These are phyloP conservation scores for Anguilla anguilla DNA, from an alignment of 2,797 vertebrate genomes.

Conservation along the genomic window DNA sequence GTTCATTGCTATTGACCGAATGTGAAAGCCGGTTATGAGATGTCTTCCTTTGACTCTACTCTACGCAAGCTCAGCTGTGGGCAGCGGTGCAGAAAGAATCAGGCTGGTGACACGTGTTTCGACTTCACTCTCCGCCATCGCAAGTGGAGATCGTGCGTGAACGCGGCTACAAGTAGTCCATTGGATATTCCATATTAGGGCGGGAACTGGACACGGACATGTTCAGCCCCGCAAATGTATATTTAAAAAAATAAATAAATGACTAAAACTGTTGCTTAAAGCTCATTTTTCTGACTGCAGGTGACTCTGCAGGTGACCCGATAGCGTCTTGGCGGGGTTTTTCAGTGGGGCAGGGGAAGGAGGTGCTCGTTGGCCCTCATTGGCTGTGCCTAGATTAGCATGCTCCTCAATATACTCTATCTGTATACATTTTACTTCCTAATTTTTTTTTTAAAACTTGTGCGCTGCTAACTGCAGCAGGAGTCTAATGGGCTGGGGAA, in stretches of 20 bases:
- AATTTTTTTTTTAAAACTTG: background rate
- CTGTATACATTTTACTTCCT: background rate
- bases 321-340: background rate
- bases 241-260: too few relatives aligned
- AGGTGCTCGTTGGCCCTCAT: background rate
- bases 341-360: background rate
- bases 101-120: background rate
- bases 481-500: conserved; percentile 26
- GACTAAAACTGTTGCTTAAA: too few relatives aligned
- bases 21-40: background rate
- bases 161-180: background rate
- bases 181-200: background rate
- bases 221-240: too few relatives aligned
- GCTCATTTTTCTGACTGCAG: background rate
- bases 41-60: background rate
- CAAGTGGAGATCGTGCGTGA: background rate
- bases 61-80: background rate
- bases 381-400: conserved; percentile 15
- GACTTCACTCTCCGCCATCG: background rate
- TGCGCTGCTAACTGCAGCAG: background rate
- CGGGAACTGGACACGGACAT: background rate
- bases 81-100: background rate
- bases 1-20: background rate
- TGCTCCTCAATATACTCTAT: background rate
- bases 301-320: background rate